A percentile compares a stretch with the other conserved stretches of the same genome.
Conservation (phyloP, 2,888 invertebrate species). For the Tipula unca region DNA sequence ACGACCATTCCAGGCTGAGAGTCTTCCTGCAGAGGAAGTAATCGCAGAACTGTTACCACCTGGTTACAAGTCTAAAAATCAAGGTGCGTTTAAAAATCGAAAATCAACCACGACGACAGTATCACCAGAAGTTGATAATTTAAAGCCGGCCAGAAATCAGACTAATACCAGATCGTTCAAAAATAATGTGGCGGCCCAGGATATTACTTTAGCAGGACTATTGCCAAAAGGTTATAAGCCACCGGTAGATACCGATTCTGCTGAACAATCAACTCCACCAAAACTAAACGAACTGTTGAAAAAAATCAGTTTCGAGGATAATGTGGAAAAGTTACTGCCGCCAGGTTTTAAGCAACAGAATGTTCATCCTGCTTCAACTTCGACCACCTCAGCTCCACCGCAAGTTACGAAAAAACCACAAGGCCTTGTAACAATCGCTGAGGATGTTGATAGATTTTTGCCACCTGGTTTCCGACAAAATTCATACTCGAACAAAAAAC, state of each 20-base stretch:
- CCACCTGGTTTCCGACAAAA: conserved; percentile 50
- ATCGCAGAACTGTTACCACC: conserved; percentile 50
- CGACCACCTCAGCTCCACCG: conserved; percentile 32
- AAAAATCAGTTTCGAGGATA: conserved; percentile 38
- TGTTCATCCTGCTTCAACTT: conserved; percentile 34
- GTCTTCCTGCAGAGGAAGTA: conserved; percentile 50
- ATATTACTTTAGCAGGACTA: conserved; percentile 42
- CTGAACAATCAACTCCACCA: conserved; percentile 26
- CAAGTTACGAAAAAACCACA: conserved; percentile 31
- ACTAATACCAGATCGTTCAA: conserved; percentile 46
- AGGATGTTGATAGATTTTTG: conserved; percentile 48
- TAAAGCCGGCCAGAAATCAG: conserved; percentile 30
- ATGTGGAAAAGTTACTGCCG: conserved; percentile 46
- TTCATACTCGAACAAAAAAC: conserved; percentile 33
- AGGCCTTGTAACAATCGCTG: conserved; percentile 27
- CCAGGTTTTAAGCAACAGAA: conserved; percentile 49
- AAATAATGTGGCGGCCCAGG: conserved; percentile 49
- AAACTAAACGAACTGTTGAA: conserved; percentile 34
- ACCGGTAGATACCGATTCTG: conserved; percentile 37
- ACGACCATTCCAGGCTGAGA: background rate
- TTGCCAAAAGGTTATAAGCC: conserved; percentile 56
- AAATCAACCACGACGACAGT: conserved; percentile 45
- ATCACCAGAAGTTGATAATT: conserved; percentile 28
- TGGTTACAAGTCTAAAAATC: conserved; percentile 50
- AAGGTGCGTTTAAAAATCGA: conserved; percentile 46